Percentiles rank a stretch among this genome's conserved stretches.
Conservation (phyloP, 2,113 vertebrate genomes). For the Pelusios castaneus region DNA sequence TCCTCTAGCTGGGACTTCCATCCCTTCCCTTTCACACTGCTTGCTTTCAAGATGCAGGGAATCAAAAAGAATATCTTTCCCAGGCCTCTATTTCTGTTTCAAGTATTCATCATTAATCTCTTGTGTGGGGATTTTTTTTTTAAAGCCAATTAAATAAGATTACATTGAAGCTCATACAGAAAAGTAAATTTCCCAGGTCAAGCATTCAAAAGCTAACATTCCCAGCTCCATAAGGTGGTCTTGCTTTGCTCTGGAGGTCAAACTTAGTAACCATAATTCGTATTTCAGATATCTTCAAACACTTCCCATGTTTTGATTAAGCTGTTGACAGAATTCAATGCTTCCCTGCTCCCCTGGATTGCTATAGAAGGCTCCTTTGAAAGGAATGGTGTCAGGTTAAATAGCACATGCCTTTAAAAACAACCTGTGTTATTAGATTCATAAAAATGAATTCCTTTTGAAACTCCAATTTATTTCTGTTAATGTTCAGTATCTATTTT, state of each 20-base stretch:
- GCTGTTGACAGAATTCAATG: background rate
- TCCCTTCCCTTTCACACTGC: background rate
- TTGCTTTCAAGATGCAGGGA: background rate
- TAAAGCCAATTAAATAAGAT: background rate
- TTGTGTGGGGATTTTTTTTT: background rate
- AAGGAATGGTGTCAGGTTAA: slow-evolving; percentile 18
- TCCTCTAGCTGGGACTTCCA: background rate
- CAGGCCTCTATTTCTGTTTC: background rate
- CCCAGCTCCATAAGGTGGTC: background rate
- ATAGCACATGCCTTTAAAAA: background rate
- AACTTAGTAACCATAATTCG: slow-evolving; percentile 1
- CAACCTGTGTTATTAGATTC: background rate
- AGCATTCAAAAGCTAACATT: background rate
- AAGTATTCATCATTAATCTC: background rate
- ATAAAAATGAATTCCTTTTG: background rate
- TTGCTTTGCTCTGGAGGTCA: background rate
- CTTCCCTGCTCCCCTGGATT: slow-evolving; percentile 7
- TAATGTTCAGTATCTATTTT: background rate
- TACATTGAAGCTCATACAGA: background rate
- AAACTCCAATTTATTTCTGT: slow-evolving; percentile 26
- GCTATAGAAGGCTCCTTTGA: slow-evolving; percentile 24
- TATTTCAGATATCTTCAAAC: slow-evolving; percentile 17
- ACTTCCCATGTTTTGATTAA: slow-evolving; percentile 17
- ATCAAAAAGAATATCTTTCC: background rate
- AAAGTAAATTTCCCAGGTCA: background rate